phyloP scores from a whole-genome alignment of 2,113 vertebrate species.

The Equus quagga region DNA sequence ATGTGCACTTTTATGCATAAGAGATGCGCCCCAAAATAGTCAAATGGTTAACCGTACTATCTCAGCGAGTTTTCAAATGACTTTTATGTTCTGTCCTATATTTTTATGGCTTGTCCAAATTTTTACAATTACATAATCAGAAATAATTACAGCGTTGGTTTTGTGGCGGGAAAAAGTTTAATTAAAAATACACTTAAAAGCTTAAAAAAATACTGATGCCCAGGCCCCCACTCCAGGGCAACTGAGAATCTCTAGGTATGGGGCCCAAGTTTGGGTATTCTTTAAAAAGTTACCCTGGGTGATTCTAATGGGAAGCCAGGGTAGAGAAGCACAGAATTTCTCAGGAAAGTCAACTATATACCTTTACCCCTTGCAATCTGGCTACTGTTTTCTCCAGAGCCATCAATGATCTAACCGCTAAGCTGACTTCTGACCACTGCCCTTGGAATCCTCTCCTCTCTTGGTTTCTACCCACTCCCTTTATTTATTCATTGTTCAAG shows the following conservation, averaged over 20 bases:
- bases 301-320: background rate
- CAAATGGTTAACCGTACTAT: background rate
- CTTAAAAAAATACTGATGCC: background rate
- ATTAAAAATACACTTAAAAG: background rate
- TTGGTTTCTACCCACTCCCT: background rate
- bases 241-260: background rate
- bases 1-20: background rate
- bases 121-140: background rate
- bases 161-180: background rate
- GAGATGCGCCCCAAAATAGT: background rate
- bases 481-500: background rate
- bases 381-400: background rate
- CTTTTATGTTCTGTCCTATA: background rate
- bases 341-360: background rate
- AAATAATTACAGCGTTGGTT: slow-evolving; percentile 24
- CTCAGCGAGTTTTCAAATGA: background rate
- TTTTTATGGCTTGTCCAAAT: background rate
- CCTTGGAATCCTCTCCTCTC: background rate
- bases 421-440: background rate
- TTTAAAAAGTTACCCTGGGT: background rate
- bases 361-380: background rate
- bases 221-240: background rate
- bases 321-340: background rate
- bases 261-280: background rate
- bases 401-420: background rate